Evolutionary conservation across 2,888 invertebrate species (phyloP).

Genomic region (Linnaemya tessellans): DNA sequence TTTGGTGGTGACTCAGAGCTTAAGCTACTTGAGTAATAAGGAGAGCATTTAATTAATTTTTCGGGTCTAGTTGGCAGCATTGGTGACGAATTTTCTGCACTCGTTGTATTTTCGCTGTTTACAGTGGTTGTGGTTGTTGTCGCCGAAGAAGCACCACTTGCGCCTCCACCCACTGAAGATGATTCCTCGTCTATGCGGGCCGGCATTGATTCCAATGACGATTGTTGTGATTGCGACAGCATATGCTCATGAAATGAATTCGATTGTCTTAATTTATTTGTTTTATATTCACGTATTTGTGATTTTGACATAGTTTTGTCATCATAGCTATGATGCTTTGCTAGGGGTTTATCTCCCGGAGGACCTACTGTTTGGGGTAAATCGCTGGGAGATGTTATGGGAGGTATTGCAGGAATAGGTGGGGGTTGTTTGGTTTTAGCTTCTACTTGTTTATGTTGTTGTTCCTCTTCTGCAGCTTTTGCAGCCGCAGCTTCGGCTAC

Average conservation of each 20-base stretch:
- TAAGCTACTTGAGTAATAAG: slow-evolving; percentile 89
- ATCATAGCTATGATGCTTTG: slow-evolving; percentile 87
- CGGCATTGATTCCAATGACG: slow-evolving; percentile 84
- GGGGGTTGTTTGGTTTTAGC: slow-evolving; percentile 73
- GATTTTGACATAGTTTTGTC: slow-evolving; percentile 87
- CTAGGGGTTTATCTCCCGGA: slow-evolving; percentile 85
- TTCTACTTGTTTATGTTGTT: slow-evolving; percentile 52
- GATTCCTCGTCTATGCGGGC: slow-evolving; percentile 85
- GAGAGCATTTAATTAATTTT: slow-evolving; percentile 88
- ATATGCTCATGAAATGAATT: slow-evolving; percentile 88
- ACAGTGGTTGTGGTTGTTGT: slow-evolving; percentile 84
- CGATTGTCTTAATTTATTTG: slow-evolving; percentile 86
- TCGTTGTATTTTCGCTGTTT: slow-evolving; percentile 84
- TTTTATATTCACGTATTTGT: slow-evolving; percentile 87
- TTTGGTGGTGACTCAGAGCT: slow-evolving; percentile 90
- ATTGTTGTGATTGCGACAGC: slow-evolving; percentile 84
- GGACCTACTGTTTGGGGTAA: slow-evolving; percentile 79
- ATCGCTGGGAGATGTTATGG: slow-evolving; percentile 78
- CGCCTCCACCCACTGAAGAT: slow-evolving; percentile 80
- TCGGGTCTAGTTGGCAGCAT: slow-evolving; percentile 82
- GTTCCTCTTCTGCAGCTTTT: slow-evolving; percentile 76
- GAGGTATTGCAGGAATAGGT: slow-evolving; percentile 83
- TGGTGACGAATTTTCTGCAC: slow-evolving; percentile 82
- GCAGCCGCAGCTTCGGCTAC: slow-evolving; percentile 79
- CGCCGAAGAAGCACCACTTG: slow-evolving; percentile 82